phyloP scores from a whole-genome alignment of 2,113 vertebrate genomes.

The Monopterus albus region DNA sequence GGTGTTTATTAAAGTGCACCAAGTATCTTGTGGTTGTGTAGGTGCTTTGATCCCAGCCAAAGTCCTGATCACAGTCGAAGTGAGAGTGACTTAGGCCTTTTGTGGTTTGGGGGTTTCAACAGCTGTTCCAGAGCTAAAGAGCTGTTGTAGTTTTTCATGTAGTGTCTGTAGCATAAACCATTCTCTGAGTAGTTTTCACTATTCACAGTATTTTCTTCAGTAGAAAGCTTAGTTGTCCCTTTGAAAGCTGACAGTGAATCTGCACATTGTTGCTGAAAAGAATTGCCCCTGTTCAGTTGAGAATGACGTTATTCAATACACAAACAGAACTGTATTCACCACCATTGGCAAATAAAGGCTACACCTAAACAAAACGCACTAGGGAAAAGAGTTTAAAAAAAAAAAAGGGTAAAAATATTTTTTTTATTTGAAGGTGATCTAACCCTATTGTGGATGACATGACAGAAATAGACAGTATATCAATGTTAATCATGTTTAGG shows the following conservation, averaged over 20 bases:
- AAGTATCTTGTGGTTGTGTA: neutral
- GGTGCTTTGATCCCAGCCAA: conserved; percentile 23
- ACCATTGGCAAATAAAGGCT: conserved; percentile 24
- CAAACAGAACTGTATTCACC: neutral
- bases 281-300: conserved; percentile 6
- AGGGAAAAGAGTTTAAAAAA: too few species aligned
- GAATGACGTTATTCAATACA: conserved; percentile 9
- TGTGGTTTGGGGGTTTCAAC: conserved; percentile 40
- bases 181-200: neutral
- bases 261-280: conserved; percentile 33
- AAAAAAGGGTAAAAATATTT: too few species aligned
- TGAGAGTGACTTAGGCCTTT: conserved; percentile 31
- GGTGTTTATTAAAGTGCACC: neutral
- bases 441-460: too few species aligned
- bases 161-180: neutral
- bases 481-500: too few species aligned
- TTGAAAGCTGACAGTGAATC: conserved; percentile 7
- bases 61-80: conserved; percentile 23
- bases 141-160: conserved; percentile 14
- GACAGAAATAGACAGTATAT: too few species aligned
- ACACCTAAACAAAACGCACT: neutral
- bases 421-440: too few species aligned
- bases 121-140: conserved; percentile 11
- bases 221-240: neutral
- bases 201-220: neutral